Evolutionary conservation across 35 echinoderm and acorn worm genomes (phyloP), one percentile per base, ranked within the genome.

Genomic region (Hemicentrotus pulcherrimus): DNA sequence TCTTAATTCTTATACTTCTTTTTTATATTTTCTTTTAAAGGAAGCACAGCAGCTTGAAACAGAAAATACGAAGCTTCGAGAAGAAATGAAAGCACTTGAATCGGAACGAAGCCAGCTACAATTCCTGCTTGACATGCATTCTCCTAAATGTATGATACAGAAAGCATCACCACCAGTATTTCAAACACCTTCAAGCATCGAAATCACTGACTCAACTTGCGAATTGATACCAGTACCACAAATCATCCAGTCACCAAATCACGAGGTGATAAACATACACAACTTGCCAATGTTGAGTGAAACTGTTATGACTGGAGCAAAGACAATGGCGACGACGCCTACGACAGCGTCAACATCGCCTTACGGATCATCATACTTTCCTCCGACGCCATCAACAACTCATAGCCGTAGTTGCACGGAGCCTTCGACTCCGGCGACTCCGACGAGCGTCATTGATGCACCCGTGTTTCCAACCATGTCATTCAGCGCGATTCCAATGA

Each of bases 11-110:
- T 78, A 78, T 28, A 30, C 6, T 78, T 78, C 65, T 78, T 2
- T 41, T 87, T 4, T 86, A n/a, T 95, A 11, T 95, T 85, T 41
- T 46, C 48, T 22, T 41, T 7, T 58, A 24, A 86, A 96, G 95
- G 95, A 96, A 88, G 94, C 91, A 7, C 88, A 96, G 46, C 8
- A 94, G 22, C 92, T 94, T 32, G 92, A 96, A 87, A 60, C 86
- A 9, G 86, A 22, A 24, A 94, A 96, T 88, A 32, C n/a, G 4
- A 88, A 88, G 55, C 93, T 96, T 2, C 95, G 65, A 28, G 48
- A 58, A 19, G 95, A 96, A 45, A 87, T 96, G 11, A 59, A 96
- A 87, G 47, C 30, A 1, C 94, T 96, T 8, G 85, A 96, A 60
- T 13, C 35, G 19, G 95, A 96, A 91, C 85, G 94, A 59, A 31